phyloP scores from a whole-genome alignment of 1,140 invertebrate species.

The Caenorhabditis briggsae region DNA sequence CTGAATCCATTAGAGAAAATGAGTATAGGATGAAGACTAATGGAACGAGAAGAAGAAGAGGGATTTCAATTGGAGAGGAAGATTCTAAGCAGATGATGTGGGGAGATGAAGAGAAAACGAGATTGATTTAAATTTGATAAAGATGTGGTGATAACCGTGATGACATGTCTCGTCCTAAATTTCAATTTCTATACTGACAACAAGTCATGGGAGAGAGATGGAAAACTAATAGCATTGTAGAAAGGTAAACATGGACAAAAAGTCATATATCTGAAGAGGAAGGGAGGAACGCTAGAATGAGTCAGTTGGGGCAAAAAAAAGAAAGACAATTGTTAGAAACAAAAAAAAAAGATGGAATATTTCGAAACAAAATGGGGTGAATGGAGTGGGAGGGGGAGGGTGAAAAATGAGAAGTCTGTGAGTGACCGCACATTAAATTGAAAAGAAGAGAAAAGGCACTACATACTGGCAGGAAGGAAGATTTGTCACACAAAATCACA shows the following conservation, averaged over 20 bases:
- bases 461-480: too few species aligned
- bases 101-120: neutral
- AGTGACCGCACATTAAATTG: slow-evolving; percentile 54
- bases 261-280: slow-evolving; percentile 35
- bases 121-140: slow-evolving; percentile 48
- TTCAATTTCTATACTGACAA: neutral
- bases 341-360: neutral
- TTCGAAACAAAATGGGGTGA: slow-evolving; percentile 23
- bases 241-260: slow-evolving; percentile 7
- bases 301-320: neutral
- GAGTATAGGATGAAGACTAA: slow-evolving; percentile 24
- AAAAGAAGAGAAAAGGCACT: neutral
- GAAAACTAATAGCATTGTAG: slow-evolving; percentile 4
- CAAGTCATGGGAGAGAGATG: neutral
- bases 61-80: neutral
- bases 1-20: slow-evolving; percentile 33
- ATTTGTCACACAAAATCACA: slow-evolving; percentile 47
- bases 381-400: neutral
- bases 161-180: neutral
- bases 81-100: neutral
- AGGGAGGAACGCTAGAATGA: slow-evolving; percentile 8
- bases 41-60: neutral
- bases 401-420: slow-evolving; percentile 38
- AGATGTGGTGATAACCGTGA: neutral
- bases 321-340: neutral